Percentiles rank a stretch among this genome's conserved stretches.
These are phyloP conservation scores for Drosophila baimaii DNA, from an alignment of 1,140 invertebrate genomes.

Conservation along the genomic window DNA sequence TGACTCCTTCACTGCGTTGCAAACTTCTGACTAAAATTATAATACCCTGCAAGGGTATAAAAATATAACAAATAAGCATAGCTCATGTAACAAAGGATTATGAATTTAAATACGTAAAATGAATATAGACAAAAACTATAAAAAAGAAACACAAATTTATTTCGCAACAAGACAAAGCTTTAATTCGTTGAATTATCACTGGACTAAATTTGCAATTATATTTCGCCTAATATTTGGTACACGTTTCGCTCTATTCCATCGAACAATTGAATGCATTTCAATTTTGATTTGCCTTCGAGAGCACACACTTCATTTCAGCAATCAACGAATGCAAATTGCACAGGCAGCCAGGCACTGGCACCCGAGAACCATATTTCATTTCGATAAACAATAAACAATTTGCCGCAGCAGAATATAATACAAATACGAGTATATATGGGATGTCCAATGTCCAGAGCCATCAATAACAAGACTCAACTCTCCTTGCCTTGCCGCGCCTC, in stretches of 20 bases:
- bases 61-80: too few relatives aligned
- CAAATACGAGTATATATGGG: constrained; percentile 19
- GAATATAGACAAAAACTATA: neutral
- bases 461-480: constrained; percentile 36
- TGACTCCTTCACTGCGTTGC: too few relatives aligned
- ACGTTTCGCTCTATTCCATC: neutral
- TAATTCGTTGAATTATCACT: constrained; percentile 1
- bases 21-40: too few relatives aligned
- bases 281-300: constrained; percentile 40
- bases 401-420: constrained; percentile 62
- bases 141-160: neutral
- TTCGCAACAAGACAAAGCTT: neutral
- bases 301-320: constrained; percentile 59
- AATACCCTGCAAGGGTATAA: too few relatives aligned
- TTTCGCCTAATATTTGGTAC: neutral
- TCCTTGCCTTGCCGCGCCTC: constrained; percentile 1
- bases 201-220: neutral
- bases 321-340: constrained; percentile 74
- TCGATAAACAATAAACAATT: constrained; percentile 77
- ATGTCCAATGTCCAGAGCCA: constrained; percentile 26
- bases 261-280: constrained; percentile 29
- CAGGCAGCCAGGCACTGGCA: neutral
- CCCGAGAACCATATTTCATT: constrained; percentile 62
- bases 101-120: neutral
- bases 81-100: too few relatives aligned